Evolutionary conservation across 2,888 invertebrate species (phyloP), one percentile per base, ranked within the genome.

Genomic region (Drosophila anceps): DNA sequence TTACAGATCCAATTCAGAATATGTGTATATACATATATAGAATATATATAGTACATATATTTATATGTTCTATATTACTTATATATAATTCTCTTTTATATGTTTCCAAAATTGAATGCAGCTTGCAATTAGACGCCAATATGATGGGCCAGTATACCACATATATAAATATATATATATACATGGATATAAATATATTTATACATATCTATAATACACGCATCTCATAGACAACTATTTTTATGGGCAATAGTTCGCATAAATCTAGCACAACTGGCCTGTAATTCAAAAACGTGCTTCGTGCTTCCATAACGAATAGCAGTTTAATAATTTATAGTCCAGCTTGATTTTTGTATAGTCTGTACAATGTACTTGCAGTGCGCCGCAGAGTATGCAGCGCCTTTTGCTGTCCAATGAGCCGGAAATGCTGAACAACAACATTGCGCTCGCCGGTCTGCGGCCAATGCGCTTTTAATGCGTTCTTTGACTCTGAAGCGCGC

Each of bases 401-500:
- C 65, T 71, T 84, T 69, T 43, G 61, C 66, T 69, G 55, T 55
- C 69, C 88, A 90, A 90, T 86, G 86, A 81, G 73, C 75, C 79
- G 88, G 86, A 88, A 88, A 81, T 74, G 80, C 79, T 58, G 63
- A 69, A 62, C 57, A 65, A 62, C 57, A 65, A 61, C 60, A 65
- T 74, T 75, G 35, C 53, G 64, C 57, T 41, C 78, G 41, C 54
- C 39, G 41, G 50, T 31, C 66, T 37, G 76, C 39, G 73, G 81
- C 60, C 87, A 90, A 88, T 91, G 89, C 69, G 84, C 84, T 80
- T 73, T 85, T 80, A 88, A 91, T 91, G 88, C 82, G 91, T 87
- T 90, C 82, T 82, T 90, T 91, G 90, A 90, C 91, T 88, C 75
- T 73, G n/a, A 6, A 53, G 29, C 29, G 7, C 33, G 18, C 37